A percentile compares a stretch with the other conserved stretches of the same genome.
Conservation (phyloP, 2,797 vertebrate genomes). For the Protonibea diacanthus region DNA sequence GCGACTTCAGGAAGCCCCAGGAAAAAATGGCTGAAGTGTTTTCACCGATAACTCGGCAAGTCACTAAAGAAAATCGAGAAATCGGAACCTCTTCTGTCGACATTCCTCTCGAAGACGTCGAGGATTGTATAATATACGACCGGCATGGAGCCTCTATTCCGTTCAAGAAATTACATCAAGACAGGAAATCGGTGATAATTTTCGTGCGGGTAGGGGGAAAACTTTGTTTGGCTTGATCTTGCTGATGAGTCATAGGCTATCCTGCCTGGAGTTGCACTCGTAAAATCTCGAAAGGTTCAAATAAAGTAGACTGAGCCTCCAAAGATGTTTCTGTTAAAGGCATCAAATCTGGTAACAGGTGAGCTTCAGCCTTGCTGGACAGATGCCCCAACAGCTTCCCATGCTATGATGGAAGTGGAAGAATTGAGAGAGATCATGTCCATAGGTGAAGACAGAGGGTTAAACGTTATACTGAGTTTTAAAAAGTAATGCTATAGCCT, state of each 20-base stretch:
- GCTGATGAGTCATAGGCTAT: background rate
- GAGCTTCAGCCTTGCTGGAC: constrained; percentile 30
- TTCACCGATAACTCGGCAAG: constrained; percentile 85
- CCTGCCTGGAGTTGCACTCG: background rate
- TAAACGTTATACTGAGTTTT: background rate
- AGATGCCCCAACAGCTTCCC: constrained; percentile 32
- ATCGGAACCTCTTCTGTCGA: background rate
- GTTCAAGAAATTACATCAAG: constrained; percentile 86
- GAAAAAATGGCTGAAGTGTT: constrained; percentile 75
- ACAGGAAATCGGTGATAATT: constrained; percentile 88
- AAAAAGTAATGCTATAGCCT: background rate
- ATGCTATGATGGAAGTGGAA: constrained; percentile 26
- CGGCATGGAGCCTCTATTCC: constrained; percentile 75
- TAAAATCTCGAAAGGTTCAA: background rate
- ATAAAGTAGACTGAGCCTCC: background rate
- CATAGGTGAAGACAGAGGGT: constrained; percentile 41
- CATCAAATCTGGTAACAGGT: constrained; percentile 36
- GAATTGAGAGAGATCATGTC: constrained; percentile 15
- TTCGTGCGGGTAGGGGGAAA: constrained; percentile 91
- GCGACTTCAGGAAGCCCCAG: constrained; percentile 45
- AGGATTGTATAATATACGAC: constrained; percentile 84
- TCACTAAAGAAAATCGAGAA: constrained; percentile 58
- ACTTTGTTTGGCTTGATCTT: constrained; percentile 29
- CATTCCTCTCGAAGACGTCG: constrained; percentile 73
- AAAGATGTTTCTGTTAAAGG: constrained; percentile 12